phyloP scores from a whole-genome alignment of 2,797 vertebrate species.

The Gallirallus australis region DNA sequence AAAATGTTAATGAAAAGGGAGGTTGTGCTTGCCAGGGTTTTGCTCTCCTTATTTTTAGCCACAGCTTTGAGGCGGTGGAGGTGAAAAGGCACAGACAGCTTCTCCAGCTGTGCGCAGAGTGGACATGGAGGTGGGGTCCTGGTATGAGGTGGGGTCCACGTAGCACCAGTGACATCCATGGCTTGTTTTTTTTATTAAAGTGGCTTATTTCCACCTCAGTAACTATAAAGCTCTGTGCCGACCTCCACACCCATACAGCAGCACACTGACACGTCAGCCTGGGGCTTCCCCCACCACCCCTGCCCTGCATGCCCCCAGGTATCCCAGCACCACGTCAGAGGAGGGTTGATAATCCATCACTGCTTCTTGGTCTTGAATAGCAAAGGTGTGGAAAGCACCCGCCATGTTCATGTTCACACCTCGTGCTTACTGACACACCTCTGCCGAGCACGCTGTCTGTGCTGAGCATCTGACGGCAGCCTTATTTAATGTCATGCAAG shows the following conservation, averaged over 20 bases:
- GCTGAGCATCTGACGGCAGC: background rate
- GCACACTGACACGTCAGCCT: background rate
- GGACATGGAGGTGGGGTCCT: background rate
- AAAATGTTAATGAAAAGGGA: constrained; percentile 72
- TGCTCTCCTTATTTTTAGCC: background rate
- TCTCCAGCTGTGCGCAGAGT: background rate
- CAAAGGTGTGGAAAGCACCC: background rate
- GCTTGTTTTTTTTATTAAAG: no score
- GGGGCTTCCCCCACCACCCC: rapidly evolving
- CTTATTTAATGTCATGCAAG: background rate
- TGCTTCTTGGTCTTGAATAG: rapidly evolving
- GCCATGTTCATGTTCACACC: rapidly evolving
- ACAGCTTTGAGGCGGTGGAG: background rate
- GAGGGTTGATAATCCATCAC: rapidly evolving
- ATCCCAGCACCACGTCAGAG: rapidly evolving
- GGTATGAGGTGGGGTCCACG: background rate
- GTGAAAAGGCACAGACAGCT: background rate
- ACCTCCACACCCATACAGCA: background rate
- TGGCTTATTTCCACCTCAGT: background rate
- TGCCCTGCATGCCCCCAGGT: rapidly evolving
- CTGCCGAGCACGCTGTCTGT: background rate
- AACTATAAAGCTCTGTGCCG: background rate
- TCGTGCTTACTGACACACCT: background rate
- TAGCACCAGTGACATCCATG: background rate
- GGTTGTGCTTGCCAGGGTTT: constrained; percentile 4